Percentiles rank a stretch among this genome's conserved stretches.
Conservation (phyloP, 2,888 invertebrate genomes). For the Leucoma salicis region DNA sequence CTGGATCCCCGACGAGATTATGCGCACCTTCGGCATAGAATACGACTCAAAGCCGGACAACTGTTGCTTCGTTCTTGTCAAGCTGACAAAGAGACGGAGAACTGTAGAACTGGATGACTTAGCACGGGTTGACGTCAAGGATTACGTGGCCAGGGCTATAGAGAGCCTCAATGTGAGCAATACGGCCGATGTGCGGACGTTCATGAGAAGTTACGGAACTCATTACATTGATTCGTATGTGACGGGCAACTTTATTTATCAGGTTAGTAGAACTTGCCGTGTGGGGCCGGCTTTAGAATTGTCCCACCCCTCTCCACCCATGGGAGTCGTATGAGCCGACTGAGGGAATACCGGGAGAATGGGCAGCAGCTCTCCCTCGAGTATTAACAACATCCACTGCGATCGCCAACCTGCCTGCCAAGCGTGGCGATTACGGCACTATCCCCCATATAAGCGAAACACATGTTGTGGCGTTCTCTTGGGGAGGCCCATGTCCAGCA, state of each 20-base stretch:
- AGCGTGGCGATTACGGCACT: too few species aligned
- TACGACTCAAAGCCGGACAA: conserved; percentile 83
- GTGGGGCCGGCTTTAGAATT: too few species aligned
- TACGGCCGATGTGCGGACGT: conserved; percentile 86
- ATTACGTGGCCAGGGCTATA: conserved; percentile 84
- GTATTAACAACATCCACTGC: too few species aligned
- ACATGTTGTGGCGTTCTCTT: too few species aligned
- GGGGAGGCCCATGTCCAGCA: too few species aligned
- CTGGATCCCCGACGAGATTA: conserved; percentile 90
- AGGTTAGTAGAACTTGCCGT: conserved; percentile 86
- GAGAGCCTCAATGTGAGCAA: conserved; percentile 85
- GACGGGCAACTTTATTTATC: conserved; percentile 93
- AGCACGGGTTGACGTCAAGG: conserved; percentile 82
- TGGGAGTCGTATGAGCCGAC: too few species aligned
- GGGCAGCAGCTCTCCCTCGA: too few species aligned
- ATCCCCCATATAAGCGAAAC: too few species aligned
- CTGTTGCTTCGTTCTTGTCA: conserved; percentile 87
- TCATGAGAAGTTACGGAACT: conserved; percentile 92
- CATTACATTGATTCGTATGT: conserved; percentile 93
- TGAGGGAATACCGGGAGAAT: too few species aligned
- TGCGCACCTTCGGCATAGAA: conserved; percentile 91
- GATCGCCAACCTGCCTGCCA: too few species aligned
- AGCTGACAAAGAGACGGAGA: conserved; percentile 86
- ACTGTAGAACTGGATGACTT: conserved; percentile 84
- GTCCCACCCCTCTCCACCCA: too few species aligned